phyloP scores from a whole-genome alignment of 2,888 invertebrate genomes.

The Rhingia campestris region DNA sequence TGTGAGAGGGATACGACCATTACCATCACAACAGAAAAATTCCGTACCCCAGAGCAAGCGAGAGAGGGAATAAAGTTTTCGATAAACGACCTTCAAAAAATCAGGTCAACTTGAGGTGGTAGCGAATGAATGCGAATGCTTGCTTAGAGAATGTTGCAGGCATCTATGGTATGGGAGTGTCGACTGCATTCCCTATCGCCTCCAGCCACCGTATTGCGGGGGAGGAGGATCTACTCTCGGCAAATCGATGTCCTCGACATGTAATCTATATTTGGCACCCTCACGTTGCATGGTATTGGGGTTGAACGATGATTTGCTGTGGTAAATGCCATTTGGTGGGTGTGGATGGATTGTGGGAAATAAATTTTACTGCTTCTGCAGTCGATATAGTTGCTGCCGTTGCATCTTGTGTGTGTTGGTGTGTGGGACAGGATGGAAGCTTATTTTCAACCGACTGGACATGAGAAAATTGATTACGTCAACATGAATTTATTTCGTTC shows the following conservation, averaged over 20 bases:
- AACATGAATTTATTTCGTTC: conserved; percentile 45
- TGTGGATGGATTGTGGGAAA: conserved; percentile 37
- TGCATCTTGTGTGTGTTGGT: not conserved
- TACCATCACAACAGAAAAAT: conserved; percentile 61
- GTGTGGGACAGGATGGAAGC: conserved; percentile 2
- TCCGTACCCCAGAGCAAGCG: conserved; percentile 12
- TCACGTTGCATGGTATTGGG: conserved; percentile 43
- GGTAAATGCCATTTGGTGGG: conserved; percentile 19
- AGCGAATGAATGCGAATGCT: conserved; percentile 34
- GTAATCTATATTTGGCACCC: conserved; percentile 67
- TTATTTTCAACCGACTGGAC: conserved; percentile 50
- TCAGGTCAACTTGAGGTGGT: conserved; percentile 67
- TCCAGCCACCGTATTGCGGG: not conserved
- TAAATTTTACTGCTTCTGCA: conserved; percentile 35
- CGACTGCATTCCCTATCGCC: conserved; percentile 20
- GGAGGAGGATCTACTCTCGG: conserved; percentile 22
- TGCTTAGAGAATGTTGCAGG: conserved; percentile 14
- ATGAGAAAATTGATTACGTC: conserved; percentile 67
- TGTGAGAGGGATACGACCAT: conserved; percentile 51
- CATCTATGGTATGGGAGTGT: not conserved
- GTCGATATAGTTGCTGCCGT: conserved; percentile 17
- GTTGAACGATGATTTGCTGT: conserved; percentile 68
- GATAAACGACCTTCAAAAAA: conserved; percentile 72
- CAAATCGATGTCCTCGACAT: conserved; percentile 70
- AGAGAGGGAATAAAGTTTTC: conserved; percentile 51